Evolutionary conservation across 2,113 vertebrate genomes (phyloP).

Genomic region (Anas platyrhynchos): DNA sequence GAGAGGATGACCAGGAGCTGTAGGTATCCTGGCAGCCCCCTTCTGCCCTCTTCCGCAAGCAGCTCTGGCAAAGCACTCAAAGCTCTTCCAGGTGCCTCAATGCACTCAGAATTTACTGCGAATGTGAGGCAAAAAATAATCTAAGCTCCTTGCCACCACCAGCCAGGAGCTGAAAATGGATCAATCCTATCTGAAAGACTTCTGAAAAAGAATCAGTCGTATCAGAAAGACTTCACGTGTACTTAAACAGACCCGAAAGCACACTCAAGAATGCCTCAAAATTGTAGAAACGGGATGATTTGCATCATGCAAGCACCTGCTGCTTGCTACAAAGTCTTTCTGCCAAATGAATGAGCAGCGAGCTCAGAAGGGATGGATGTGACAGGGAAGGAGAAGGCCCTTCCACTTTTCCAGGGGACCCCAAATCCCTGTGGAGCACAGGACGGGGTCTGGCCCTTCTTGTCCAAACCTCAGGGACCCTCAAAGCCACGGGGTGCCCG

Average conservation of each 20-base stretch:
- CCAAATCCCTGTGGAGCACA: not conserved
- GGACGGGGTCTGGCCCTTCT: not conserved
- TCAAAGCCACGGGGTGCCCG: accelerated
- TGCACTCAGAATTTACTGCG: accelerated
- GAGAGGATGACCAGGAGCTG: accelerated
- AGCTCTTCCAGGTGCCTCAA: not conserved
- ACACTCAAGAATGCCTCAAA: not conserved
- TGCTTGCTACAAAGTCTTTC: not conserved
- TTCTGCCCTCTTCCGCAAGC: not conserved
- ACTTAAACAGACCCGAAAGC: accelerated
- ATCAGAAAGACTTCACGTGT: accelerated
- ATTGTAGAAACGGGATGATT: not conserved
- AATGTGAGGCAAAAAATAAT: not conserved
- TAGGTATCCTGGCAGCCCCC: not conserved
- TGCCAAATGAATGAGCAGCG: not conserved
- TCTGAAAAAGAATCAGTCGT: too few relatives aligned
- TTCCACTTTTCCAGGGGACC: too few relatives aligned
- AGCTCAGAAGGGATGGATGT: not conserved
- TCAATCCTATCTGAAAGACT: accelerated
- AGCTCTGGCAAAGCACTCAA: not conserved
- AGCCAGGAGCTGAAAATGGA: not conserved
- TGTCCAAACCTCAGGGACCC: not conserved
- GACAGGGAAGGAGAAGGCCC: accelerated
- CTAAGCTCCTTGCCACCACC: not conserved
- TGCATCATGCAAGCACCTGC: accelerated